These are phyloP conservation scores for Pollenia labialis DNA, from an alignment of 2,888 invertebrate species.

Conservation along the genomic window DNA sequence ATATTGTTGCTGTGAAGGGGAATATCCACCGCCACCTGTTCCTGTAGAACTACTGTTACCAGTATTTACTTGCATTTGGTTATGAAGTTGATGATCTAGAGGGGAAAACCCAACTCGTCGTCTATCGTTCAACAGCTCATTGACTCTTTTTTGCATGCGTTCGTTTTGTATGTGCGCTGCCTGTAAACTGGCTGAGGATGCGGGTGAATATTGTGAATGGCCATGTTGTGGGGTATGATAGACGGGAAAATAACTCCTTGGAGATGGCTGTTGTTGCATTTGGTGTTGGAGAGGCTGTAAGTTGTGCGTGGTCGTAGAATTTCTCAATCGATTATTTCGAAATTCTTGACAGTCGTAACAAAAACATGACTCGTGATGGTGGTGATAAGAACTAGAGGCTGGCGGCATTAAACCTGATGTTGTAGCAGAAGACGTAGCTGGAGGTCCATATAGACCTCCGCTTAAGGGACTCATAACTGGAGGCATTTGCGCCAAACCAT, in stretches of 20 bases:
- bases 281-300: conserved; percentile 53
- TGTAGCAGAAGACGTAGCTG: conserved; percentile 29
- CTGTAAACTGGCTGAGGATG: conserved; percentile 74
- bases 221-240: conserved; percentile 63
- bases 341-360: conserved; percentile 84
- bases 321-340: conserved; percentile 76
- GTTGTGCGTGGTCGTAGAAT: conserved; percentile 59
- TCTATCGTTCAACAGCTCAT: conserved; percentile 82
- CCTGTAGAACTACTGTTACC: conserved; percentile 7
- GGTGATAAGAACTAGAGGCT: conserved; percentile 59
- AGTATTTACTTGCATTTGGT: conserved; percentile 52
- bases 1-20: conserved; percentile 74
- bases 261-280: conserved; percentile 73
- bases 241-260: conserved; percentile 60
- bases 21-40: not conserved
- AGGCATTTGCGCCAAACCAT: conserved; percentile 78
- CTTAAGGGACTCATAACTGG: conserved; percentile 77
- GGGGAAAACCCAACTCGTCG: conserved; percentile 83
- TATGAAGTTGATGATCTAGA: conserved; percentile 78
- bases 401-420: conserved; percentile 67
- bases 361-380: conserved; percentile 83
- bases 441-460: conserved; percentile 70
- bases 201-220: conserved; percentile 78
- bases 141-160: conserved; percentile 82
- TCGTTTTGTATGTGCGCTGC: conserved; percentile 82